Evolutionary conservation across 1,140 invertebrate species (phyloP), one percentile per base, ranked within the genome.

Genomic region (Tenebrio molitor): DNA sequence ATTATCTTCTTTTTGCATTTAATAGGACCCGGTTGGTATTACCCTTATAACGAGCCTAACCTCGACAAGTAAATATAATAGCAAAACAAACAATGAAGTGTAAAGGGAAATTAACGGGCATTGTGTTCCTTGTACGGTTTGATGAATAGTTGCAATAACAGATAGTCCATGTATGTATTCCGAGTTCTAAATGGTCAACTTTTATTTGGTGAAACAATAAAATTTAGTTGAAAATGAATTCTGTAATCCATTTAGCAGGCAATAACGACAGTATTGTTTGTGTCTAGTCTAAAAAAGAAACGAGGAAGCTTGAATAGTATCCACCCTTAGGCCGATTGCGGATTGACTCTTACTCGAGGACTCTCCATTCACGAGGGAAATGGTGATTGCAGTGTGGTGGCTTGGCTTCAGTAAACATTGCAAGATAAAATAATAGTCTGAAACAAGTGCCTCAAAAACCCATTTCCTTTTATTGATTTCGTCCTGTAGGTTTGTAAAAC

Each of bases 281-380:
- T 41, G 16, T 46, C 66, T 64, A 44, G 44, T 25, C 66, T 53
- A 72, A 21, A 66, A 66, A 66, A 19, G 62, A 36, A 65, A 39
- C 39, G 15, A 39, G 62, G 15, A n/a, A 65, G 33, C 10, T 36
- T 65, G 64, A 66, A 42, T 58, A 58, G 19, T 58, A 72, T 63
- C 46, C 44, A 64, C 41, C 64, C 58, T 63, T 72, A 68, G 71
- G 71, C 65, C 46, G 63, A 65, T 58, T 63, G 34, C 62, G 41
- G 53, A 34, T 42, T 53, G 23, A 58, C 71, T 73, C 65, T 69
- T 72, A 67, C 63, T 72, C 65, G 71, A 72, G 71, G 63, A 67
- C 71, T 72, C 44, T 46, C 58, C 63, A 62, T 72, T 72, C 71
- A 67, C 71, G 17, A 25, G 71, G 71, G 71, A 72, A 72, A 72